Conservation (phyloP, 2,113 vertebrate genomes). For the Pan paniscus region DNA sequence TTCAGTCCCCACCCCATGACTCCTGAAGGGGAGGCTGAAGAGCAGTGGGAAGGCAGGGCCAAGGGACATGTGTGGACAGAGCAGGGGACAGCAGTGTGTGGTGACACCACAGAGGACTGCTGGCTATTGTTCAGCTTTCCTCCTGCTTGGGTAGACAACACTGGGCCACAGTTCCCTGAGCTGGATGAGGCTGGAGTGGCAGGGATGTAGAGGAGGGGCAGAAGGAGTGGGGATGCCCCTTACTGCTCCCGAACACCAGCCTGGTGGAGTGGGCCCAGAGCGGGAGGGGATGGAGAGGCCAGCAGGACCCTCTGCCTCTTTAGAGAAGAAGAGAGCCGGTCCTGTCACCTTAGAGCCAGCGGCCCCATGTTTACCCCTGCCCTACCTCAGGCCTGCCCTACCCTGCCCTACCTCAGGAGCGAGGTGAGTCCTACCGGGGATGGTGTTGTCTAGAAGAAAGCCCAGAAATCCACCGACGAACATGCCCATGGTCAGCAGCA, state of each 20-base stretch:
- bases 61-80: not conserved
- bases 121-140: not conserved
- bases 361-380: not conserved
- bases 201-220: not conserved
- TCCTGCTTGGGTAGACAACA: not conserved
- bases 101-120: not conserved
- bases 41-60: not conserved
- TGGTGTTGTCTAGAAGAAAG: constrained; percentile 95
- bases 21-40: not conserved
- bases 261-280: accelerated
- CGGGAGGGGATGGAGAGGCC: not conserved
- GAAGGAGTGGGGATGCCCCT: not conserved
- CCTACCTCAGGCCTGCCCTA: not conserved
- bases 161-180: not conserved
- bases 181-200: not conserved
- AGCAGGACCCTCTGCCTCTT: not conserved
- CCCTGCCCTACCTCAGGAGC: accelerated
- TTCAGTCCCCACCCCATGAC: not conserved
- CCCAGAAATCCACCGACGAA: constrained; percentile 96
- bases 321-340: not conserved
- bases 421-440: constrained; percentile 88
- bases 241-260: not conserved
- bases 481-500: constrained; percentile 96
- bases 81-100: no score
- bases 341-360: not conserved